These are phyloP conservation scores for Chydorus sphaericus DNA, from an alignment of 2,888 invertebrate species.

Conservation along the genomic window DNA sequence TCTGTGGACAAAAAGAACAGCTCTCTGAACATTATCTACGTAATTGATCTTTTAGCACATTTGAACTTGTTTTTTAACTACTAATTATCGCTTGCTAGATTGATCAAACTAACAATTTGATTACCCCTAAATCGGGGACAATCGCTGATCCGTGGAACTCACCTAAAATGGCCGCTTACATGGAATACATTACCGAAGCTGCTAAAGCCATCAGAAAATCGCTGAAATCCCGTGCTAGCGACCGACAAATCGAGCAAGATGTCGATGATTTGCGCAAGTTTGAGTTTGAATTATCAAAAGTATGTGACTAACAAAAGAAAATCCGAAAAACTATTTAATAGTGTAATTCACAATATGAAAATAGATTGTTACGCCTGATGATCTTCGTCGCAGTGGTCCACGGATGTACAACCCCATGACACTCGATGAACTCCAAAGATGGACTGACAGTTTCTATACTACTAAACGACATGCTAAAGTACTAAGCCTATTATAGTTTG, in stretches of 20 bases:
- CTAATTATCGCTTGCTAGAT: not conserved
- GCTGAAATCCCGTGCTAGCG: slow-evolving; percentile 10
- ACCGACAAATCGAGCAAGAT: slow-evolving; percentile 24
- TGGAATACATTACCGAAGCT: slow-evolving; percentile 21
- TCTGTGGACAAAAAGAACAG: slow-evolving; percentile 25
- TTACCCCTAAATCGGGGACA: slow-evolving; percentile 19
- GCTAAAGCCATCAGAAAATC: slow-evolving; percentile 20
- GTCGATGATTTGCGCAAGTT: slow-evolving; percentile 60
- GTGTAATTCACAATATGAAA: not conserved
- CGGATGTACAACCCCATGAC: slow-evolving; percentile 27
- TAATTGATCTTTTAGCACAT: slow-evolving; percentile 21
- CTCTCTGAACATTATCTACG: slow-evolving; percentile 26
- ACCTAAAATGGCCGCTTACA: slow-evolving; percentile 23
- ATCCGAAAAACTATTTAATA: too few species aligned
- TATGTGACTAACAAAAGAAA: slow-evolving; percentile 23
- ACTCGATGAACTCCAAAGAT: slow-evolving; percentile 23
- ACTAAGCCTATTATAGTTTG: not conserved
- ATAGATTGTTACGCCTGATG: slow-evolving; percentile 21
- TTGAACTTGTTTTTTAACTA: not conserved
- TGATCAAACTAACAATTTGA: not conserved
- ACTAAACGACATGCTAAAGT: not conserved
- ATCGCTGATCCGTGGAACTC: slow-evolving; percentile 21
- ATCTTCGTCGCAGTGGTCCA: slow-evolving; percentile 23
- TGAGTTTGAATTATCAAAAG: slow-evolving; percentile 52
- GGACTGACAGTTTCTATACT: slow-evolving; percentile 22